Base-by-base conservation (phyloP, 2,113 vertebrate species). In the Phalacrocorax aristotelis region DNA sequence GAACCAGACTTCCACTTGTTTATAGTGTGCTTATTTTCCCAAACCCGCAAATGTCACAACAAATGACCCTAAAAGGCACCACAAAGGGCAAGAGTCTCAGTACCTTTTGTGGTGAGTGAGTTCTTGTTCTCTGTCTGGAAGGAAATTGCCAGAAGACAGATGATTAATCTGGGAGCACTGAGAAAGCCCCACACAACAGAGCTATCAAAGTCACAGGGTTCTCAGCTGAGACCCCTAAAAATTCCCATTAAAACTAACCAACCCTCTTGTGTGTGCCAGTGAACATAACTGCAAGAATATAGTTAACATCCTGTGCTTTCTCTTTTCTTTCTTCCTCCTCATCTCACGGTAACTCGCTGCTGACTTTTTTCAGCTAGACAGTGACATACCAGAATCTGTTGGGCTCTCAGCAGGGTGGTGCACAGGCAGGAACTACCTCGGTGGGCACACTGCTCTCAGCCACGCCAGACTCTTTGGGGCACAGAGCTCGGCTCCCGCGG, bases 1-100 rank as follows among this genome's bases (percentile, higher is more conserved):
- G 74, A 76, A 55, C 16, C 55, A 91, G 58, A 65, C 40, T 93
- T 91, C 40, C 66, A 91, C 72, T 94, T 91, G n/a, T 84, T 91
- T 94, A 90, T 88, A 80, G 76, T 8, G 48, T 77, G 38, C 32
- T 91, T 87, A 83, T 85, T 93, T 94, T 36, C 74, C 57, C 74
- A 72, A 91, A 95, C 51, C 89, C 22, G 7, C 89, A 80, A 76
- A 83, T 62, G 87, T 93, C 93, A 88, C 84, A 85, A 87, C 80
- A 93, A 87, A 88, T 30, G 74, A 95, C 83, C 89, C 90, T 85
- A 96, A 94, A 77, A 86, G 64, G 87, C 62, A 76, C 32, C 62
- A 89, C 36, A 92, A 91, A 94, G 95, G 87, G 74, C 84, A 96
- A 93, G 64, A 91, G 78, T 40, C 77, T 89, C 85, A 79, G 83